Percentiles rank a stretch among this genome's conserved stretches.
phyloP scores from a whole-genome alignment of 2,797 vertebrate genomes.

The Phataginus tetradactyla region DNA sequence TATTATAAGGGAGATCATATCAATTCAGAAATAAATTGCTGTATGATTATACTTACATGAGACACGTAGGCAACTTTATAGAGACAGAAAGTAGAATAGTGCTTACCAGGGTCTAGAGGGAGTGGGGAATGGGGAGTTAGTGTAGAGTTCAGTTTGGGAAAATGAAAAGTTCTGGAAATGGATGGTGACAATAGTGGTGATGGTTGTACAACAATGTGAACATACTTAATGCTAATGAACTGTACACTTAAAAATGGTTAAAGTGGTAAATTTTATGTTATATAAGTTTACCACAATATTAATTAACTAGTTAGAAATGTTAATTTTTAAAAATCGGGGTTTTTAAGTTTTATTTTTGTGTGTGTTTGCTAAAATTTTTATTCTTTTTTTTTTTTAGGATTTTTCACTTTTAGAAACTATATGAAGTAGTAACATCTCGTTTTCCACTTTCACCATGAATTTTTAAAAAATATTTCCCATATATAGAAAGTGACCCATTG shows the following conservation, averaged over 20 bases:
- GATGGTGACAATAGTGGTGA: background rate
- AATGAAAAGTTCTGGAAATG: background rate
- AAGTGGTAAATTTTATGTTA: background rate
- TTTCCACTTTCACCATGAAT: conserved; percentile 49
- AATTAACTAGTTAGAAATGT: background rate
- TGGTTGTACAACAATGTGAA: background rate
- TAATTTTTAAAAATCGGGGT: conserved; percentile 19
- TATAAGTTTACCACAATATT: conserved; percentile 15
- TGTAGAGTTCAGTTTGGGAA: background rate
- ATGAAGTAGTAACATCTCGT: conserved; percentile 18
- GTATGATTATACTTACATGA: conserved; percentile 1
- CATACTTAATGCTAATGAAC: background rate
- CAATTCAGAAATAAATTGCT: conserved; percentile 49
- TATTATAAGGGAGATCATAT: conserved; percentile 40
- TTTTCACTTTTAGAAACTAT: conserved; percentile 49
- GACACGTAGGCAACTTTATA: background rate
- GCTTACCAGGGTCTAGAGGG: background rate
- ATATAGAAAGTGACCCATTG: conserved; percentile 21
- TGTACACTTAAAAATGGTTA: conserved; percentile 4
- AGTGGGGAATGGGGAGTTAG: background rate
- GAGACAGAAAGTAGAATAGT: conserved; percentile 25
- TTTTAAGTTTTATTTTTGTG: conserved; percentile 45
- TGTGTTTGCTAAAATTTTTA: too few relatives aligned
- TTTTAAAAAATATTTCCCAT: background rate
- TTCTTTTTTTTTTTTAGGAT: too few relatives aligned